These are phyloP conservation scores for Argyresthia goedartella DNA, from an alignment of 2,888 invertebrate species.

Conservation along the genomic window DNA sequence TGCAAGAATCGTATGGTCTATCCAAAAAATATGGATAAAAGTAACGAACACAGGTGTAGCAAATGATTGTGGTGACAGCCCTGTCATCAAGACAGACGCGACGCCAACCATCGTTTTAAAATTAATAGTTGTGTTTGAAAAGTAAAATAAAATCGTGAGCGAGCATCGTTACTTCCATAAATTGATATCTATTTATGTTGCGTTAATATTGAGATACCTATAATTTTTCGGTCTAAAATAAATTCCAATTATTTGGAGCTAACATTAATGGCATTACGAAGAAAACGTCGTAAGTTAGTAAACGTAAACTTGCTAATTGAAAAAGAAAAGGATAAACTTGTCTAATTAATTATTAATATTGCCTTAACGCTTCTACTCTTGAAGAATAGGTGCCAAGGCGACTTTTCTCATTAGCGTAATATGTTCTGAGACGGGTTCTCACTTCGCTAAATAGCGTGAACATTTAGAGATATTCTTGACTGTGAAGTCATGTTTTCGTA, in stretches of 20 bases:
- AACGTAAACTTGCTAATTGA: background rate
- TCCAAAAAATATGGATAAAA: background rate
- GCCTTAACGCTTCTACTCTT: background rate
- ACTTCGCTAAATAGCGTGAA: background rate
- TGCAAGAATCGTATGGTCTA: too few species aligned
- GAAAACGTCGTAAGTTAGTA: background rate
- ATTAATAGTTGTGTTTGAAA: background rate
- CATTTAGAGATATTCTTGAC: background rate
- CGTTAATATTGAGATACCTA: too few species aligned
- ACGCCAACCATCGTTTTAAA: background rate
- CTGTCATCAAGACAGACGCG: background rate
- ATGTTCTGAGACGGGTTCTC: background rate
- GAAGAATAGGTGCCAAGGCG: background rate
- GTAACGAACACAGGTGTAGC: slow-evolving; percentile 5
- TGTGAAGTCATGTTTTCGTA: background rate
- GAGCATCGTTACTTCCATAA: background rate
- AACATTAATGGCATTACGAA: background rate
- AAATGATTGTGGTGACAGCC: slow-evolving; percentile 1
- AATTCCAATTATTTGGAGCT: background rate
- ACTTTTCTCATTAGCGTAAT: slow-evolving; percentile 2
- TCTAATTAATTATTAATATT: background rate
- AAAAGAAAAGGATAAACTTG: background rate
- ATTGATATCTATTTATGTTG: too few species aligned
- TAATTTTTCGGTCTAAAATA: background rate
- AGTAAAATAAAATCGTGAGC: background rate